These are phyloP conservation scores for Lasiommata megera DNA, from an alignment of 2,888 invertebrate genomes.

Conservation along the genomic window DNA sequence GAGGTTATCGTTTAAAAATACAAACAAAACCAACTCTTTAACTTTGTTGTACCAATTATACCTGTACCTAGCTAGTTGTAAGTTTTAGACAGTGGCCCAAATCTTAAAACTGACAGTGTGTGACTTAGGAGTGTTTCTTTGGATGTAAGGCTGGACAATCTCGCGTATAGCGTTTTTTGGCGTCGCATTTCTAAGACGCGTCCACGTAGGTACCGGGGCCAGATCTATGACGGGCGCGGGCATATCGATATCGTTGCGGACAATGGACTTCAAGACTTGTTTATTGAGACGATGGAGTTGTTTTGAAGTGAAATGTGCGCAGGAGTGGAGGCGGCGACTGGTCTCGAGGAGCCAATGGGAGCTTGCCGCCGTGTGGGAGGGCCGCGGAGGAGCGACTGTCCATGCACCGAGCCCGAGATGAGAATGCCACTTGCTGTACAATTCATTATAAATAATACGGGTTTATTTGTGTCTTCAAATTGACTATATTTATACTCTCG, in stretches of 20 bases:
- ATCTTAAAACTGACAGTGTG: background rate
- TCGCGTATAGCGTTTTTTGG: background rate
- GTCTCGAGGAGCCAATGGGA: conserved; percentile 66
- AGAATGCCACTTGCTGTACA: conserved; percentile 55
- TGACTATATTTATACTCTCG: conserved; percentile 37
- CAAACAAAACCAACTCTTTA: no score
- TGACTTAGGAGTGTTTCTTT: background rate
- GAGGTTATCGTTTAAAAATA: no score
- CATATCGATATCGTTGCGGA: conserved; percentile 63
- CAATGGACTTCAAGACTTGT: conserved; percentile 77
- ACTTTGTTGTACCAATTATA: no score
- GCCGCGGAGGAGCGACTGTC: conserved; percentile 67
- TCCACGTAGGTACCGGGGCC: conserved; percentile 4
- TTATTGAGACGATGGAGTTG: conserved; percentile 77
- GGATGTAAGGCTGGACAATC: no score
- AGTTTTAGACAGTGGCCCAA: background rate
- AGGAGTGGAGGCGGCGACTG: conserved; percentile 74
- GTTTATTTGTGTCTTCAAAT: conserved; percentile 33
- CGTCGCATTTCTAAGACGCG: conserved; percentile 17
- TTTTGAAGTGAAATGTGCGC: conserved; percentile 72
- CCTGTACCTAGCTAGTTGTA: no score
- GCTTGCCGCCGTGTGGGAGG: conserved; percentile 56
- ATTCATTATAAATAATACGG: conserved; percentile 41
- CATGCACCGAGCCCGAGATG: conserved; percentile 61
- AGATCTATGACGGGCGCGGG: conserved; percentile 63